These are phyloP conservation scores for Dasyurus viverrinus DNA, from an alignment of 2,113 vertebrate genomes.

Conservation along the genomic window DNA sequence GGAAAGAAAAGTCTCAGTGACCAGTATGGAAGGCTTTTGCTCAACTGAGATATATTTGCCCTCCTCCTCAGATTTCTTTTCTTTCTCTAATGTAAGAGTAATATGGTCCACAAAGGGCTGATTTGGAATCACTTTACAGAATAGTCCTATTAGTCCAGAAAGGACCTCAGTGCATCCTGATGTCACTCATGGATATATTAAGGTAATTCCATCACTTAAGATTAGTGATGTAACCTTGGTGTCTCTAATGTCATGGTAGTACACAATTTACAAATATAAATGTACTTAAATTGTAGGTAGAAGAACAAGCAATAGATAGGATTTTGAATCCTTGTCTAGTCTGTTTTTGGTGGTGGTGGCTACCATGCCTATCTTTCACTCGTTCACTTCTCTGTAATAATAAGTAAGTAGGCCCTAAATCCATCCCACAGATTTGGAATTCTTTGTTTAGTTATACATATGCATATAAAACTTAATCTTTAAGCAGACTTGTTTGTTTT, in stretches of 20 bases:
- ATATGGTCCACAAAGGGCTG: no score
- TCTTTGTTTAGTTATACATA: neutral
- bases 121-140: no score
- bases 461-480: neutral
- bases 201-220: neutral
- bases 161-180: no score
- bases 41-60: no score
- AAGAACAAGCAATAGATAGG: neutral
- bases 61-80: no score
- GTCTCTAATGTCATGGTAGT: neutral
- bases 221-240: neutral
- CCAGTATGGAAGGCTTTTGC: no score
- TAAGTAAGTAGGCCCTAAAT: neutral
- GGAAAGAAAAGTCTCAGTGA: no score
- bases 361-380: neutral
- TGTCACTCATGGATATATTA: neutral
- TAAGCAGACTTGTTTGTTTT: neutral
- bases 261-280: no score
- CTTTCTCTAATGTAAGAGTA: neutral
- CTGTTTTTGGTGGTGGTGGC: neutral
- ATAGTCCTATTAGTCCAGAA: no score
- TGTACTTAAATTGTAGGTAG: neutral
- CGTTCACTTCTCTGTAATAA: neutral
- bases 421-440: neutral
- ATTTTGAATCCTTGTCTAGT: neutral